These are phyloP conservation scores for Malacoctenus gilli DNA, from an alignment of 2,797 vertebrate genomes.

Conservation along the genomic window DNA sequence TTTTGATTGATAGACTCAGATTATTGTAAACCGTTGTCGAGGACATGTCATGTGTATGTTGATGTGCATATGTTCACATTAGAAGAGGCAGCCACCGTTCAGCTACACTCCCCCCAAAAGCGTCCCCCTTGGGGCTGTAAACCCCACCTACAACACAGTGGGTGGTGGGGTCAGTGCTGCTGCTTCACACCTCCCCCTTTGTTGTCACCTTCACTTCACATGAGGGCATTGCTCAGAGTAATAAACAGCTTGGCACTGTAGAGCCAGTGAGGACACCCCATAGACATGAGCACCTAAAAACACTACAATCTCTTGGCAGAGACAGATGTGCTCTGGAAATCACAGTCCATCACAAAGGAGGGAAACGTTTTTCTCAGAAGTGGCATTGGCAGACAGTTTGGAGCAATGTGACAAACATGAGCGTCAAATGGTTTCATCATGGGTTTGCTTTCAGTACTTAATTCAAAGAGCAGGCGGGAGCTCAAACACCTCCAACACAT, in stretches of 20 bases:
- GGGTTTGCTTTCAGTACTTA: too few species aligned
- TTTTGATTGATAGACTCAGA: constrained; percentile 63
- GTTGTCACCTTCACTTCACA: constrained; percentile 12
- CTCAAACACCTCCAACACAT: too few species aligned
- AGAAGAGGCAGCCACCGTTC: constrained; percentile 38
- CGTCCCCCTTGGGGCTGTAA: constrained; percentile 23
- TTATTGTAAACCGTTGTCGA: constrained; percentile 66
- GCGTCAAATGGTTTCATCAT: too few species aligned
- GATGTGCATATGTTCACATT: constrained; percentile 28
- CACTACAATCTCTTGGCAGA: neutral
- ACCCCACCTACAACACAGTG: constrained; percentile 45
- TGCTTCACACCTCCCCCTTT: too few species aligned
- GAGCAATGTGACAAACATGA: too few species aligned
- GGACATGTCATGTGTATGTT: constrained; percentile 38
- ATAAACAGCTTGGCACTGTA: constrained; percentile 16
- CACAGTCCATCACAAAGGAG: too few species aligned
- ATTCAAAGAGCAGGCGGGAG: too few species aligned
- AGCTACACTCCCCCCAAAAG: constrained; percentile 24
- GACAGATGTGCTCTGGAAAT: too few species aligned
- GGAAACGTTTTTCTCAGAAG: too few species aligned
- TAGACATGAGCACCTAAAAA: constrained; percentile 2
- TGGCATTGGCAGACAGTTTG: too few species aligned
- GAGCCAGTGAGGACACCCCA: constrained; percentile 11
- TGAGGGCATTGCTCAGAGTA: constrained; percentile 4
- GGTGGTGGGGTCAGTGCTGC: constrained; percentile 53